Conservation (phyloP, 2,888 invertebrate genomes). For the Idaea dimidiata region DNA sequence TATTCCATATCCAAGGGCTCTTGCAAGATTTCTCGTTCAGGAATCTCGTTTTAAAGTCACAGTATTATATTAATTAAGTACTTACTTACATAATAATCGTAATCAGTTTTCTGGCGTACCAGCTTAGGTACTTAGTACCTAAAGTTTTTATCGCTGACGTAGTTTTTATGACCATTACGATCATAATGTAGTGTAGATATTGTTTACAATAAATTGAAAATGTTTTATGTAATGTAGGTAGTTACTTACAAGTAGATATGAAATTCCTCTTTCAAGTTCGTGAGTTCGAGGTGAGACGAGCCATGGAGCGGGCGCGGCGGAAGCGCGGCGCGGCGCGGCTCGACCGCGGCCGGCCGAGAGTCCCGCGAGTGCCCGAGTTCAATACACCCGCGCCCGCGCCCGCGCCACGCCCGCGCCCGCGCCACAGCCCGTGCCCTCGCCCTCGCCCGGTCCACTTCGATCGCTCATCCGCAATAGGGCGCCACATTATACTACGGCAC, state of each 20-base stretch:
- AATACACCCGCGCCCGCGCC: constrained; percentile 66
- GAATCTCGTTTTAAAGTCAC: too few species aligned
- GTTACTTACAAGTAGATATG: background rate
- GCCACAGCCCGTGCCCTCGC: constrained; percentile 29
- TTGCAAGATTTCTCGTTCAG: too few species aligned
- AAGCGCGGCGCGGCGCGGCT: constrained; percentile 28
- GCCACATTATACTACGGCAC: background rate
- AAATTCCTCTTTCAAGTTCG: constrained; percentile 32
- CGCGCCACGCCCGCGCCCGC: constrained; percentile 45
- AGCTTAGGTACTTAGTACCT: too few species aligned
- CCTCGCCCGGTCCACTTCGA: constrained; percentile 35
- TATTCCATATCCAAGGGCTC: too few species aligned
- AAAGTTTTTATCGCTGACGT: background rate
- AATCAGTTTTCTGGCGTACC: too few species aligned
- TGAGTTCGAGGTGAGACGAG: constrained; percentile 43
- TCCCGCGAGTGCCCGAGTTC: constrained; percentile 66
- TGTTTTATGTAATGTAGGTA: background rate
- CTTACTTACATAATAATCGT: background rate
- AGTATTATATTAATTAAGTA: background rate
- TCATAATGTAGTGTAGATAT: background rate
- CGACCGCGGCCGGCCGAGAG: constrained; percentile 34
- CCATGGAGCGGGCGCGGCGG: constrained; percentile 24
- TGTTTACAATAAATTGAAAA: background rate
- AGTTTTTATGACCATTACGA: background rate
- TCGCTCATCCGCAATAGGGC: constrained; percentile 24